Conservation (phyloP, 2,888 invertebrate species). For the Nycteola revayana region DNA sequence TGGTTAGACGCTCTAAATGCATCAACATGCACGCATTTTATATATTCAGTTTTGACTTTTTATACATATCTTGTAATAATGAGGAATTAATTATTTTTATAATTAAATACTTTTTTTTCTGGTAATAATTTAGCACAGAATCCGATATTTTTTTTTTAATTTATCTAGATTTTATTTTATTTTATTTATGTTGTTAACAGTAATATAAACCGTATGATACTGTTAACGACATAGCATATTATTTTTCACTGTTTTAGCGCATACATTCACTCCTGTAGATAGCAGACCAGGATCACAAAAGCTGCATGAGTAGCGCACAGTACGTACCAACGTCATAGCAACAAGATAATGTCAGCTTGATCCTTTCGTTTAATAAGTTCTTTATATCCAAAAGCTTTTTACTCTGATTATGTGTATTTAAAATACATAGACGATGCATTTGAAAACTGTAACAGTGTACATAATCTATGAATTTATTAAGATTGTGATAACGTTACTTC, state of each 20-base stretch:
- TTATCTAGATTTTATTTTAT: conserved; percentile 1
- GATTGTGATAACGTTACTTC: too few species aligned
- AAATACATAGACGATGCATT: too few species aligned
- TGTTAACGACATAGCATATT: conserved; percentile 26
- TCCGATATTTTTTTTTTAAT: neutral
- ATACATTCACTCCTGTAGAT: conserved; percentile 63
- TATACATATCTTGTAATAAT: neutral
- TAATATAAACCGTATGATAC: conserved; percentile 10
- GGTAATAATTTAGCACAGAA: conserved; percentile 5
- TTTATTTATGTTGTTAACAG: conserved; percentile 7
- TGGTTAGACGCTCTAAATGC: conserved; percentile 32
- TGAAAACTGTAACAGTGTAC: too few species aligned
- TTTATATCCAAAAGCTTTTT: too few species aligned
- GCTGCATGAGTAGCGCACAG: conserved; percentile 69
- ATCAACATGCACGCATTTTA: conserved; percentile 47
- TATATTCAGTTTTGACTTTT: conserved; percentile 1
- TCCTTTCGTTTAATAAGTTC: neutral
- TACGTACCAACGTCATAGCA: conserved; percentile 54
- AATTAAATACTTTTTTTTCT: too few species aligned
- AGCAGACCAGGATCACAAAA: conserved; percentile 61
- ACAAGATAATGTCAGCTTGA: conserved; percentile 45
- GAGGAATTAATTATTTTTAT: too few species aligned
- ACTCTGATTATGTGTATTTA: too few species aligned
- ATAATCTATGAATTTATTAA: too few species aligned
- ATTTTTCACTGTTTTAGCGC: conserved; percentile 54